These are phyloP conservation scores for Antheraea assamensis DNA, from an alignment of 2,888 invertebrate genomes.

Conservation along the genomic window DNA sequence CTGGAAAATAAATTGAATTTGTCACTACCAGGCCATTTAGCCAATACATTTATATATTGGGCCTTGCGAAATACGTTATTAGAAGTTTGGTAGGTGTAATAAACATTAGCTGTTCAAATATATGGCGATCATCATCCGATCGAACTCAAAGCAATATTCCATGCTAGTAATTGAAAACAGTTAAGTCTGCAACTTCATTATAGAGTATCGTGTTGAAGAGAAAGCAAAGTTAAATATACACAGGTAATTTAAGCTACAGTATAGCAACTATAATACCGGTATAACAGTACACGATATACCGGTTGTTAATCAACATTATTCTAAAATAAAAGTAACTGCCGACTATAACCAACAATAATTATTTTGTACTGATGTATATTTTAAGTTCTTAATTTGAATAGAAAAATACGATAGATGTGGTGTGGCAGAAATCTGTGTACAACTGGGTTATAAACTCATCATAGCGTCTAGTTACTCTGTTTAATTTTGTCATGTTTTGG, in stretches of 20 bases:
- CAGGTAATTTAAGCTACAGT: background rate
- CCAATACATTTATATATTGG: no score
- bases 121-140: background rate
- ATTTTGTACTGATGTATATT: background rate
- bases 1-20: no score
- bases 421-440: no score
- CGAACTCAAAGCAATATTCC: background rate
- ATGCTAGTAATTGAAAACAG: slow-evolving; percentile 2
- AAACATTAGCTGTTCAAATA: background rate
- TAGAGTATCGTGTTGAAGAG: slow-evolving; percentile 1
- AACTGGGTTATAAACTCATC: no score
- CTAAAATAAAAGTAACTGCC: background rate
- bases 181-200: background rate
- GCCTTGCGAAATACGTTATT: no score
- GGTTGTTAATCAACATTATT: background rate
- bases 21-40: no score
- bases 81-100: no score
- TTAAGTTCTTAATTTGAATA: background rate
- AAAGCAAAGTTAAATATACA: background rate
- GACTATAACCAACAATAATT: background rate
- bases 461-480: no score
- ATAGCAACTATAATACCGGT: background rate
- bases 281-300: background rate
- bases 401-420: no score
- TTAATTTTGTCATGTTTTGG: no score